These are phyloP conservation scores for Melieria picta DNA, from an alignment of 2,888 invertebrate genomes.

Conservation along the genomic window DNA sequence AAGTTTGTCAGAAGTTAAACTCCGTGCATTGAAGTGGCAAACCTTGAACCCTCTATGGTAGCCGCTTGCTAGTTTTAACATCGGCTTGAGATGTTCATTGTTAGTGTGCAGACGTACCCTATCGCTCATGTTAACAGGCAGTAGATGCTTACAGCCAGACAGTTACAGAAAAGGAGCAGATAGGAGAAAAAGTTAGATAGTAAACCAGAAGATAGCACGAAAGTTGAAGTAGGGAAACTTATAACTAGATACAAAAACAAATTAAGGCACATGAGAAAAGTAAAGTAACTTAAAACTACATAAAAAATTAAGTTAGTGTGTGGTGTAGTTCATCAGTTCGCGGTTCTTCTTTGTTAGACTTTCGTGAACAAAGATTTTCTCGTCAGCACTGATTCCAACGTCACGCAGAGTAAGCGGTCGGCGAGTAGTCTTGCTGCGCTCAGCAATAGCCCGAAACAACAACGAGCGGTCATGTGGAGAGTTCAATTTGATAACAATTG, in stretches of 20 bases:
- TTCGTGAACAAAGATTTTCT: background rate
- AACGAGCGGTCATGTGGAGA: constrained; percentile 1
- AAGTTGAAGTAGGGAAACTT: background rate
- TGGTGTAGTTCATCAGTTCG: background rate
- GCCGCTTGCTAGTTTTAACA: background rate
- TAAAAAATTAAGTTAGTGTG: background rate
- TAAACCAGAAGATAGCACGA: too few relatives aligned
- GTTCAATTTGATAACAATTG: background rate
- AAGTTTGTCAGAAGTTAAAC: background rate
- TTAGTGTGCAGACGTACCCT: background rate
- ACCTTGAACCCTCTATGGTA: background rate
- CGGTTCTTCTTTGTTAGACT: background rate
- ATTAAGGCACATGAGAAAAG: background rate
- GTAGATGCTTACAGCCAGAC: background rate
- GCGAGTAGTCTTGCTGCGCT: background rate
- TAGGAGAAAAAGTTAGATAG: background rate
- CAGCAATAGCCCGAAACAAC: background rate
- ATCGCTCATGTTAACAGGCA: too few relatives aligned
- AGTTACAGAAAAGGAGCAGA: background rate
- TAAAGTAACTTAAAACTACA: background rate
- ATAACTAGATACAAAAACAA: background rate
- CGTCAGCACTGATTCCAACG: background rate
- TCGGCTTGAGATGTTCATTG: background rate
- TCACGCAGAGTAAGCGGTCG: background rate
- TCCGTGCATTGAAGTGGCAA: background rate